These are phyloP conservation scores for Myiagra hebetior DNA, from an alignment of 2,113 vertebrate species.

Conservation along the genomic window DNA sequence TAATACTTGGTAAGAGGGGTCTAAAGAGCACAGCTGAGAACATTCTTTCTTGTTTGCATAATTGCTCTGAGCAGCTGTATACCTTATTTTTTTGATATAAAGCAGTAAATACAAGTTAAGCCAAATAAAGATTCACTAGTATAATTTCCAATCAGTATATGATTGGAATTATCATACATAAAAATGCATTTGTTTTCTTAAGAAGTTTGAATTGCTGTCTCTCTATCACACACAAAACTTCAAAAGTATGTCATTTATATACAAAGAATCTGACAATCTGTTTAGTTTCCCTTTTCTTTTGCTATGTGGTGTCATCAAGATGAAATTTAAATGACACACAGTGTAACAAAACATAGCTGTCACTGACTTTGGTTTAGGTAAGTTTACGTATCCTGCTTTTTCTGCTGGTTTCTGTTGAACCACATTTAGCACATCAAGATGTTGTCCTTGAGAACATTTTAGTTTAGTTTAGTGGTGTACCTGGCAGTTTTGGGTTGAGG, in stretches of 20 bases:
- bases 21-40: constrained; percentile 52
- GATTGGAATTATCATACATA: background rate
- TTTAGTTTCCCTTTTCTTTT: background rate
- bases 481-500: background rate
- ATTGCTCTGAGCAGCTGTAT: constrained; percentile 36
- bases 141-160: background rate
- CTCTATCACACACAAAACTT: background rate
- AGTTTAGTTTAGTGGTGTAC: background rate
- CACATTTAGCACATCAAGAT: background rate
- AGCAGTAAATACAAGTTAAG: background rate
- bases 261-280: background rate
- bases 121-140: background rate
- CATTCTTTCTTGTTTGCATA: constrained; percentile 37
- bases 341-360: background rate
- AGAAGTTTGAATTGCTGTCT: background rate
- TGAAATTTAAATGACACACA: background rate
- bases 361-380: background rate
- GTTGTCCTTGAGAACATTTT: background rate
- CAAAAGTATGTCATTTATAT: background rate
- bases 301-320: background rate
- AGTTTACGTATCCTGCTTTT: background rate
- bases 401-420: background rate
- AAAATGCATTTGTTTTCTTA: background rate
- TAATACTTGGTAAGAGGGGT: constrained; percentile 14
- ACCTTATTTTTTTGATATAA: constrained; percentile 9